A percentile compares a stretch with the other conserved stretches of the same genome.
These are phyloP conservation scores for Himalopsyche kuldschensis DNA, from an alignment of 2,888 invertebrate species.

Conservation along the genomic window DNA sequence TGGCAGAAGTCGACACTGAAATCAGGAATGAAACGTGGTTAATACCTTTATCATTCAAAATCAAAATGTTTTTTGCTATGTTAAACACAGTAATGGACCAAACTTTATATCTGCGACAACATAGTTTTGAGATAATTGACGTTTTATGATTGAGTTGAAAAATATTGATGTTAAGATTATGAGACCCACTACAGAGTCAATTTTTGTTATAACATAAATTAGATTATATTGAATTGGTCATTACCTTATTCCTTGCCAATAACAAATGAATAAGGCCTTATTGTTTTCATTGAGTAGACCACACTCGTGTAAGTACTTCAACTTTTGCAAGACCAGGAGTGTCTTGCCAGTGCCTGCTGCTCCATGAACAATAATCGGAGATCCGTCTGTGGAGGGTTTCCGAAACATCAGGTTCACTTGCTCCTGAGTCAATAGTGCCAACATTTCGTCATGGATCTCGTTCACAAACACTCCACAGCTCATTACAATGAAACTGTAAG, in stretches of 20 bases:
- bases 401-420: constrained; percentile 44
- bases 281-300: constrained; percentile 44
- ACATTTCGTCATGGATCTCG: constrained; percentile 45
- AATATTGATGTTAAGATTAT: too few relatives aligned
- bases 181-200: too few relatives aligned
- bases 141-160: too few relatives aligned
- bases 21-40: too few relatives aligned
- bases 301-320: constrained; percentile 43
- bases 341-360: constrained; percentile 49
- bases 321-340: constrained; percentile 45
- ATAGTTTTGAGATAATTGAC: too few relatives aligned
- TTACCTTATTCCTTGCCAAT: constrained; percentile 45
- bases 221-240: too few relatives aligned
- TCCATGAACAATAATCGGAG: constrained; percentile 45
- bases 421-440: constrained; percentile 46
- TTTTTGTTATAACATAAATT: too few relatives aligned
- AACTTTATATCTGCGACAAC: too few relatives aligned
- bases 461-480: constrained; percentile 48
- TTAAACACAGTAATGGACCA: too few relatives aligned
- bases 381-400: constrained; percentile 34
- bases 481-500: constrained; percentile 45
- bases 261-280: constrained; percentile 46
- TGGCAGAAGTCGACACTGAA: constrained; percentile 22
- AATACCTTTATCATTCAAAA: too few relatives aligned
- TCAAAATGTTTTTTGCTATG: too few relatives aligned